Evolutionary conservation across 2,797 vertebrate species (phyloP).

Genomic region (Acrossocheilus fasciatus): DNA sequence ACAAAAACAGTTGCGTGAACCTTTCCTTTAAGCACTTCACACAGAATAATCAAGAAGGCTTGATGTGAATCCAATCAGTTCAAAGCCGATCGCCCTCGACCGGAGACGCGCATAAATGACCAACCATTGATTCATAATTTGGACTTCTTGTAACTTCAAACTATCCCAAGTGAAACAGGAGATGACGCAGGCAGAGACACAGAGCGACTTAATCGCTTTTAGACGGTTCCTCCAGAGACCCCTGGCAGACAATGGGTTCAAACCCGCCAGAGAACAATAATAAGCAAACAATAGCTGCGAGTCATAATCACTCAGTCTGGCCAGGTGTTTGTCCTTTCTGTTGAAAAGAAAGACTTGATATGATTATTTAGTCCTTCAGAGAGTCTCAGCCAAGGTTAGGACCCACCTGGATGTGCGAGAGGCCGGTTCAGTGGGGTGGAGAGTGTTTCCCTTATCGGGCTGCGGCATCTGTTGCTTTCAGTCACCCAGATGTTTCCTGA

Average conservation of each 20-base stretch:
- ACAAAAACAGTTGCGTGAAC: neutral
- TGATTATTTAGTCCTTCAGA: conserved; percentile 79
- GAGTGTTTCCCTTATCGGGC: conserved; percentile 77
- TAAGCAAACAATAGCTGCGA: conserved; percentile 75
- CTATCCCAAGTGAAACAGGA: conserved; percentile 75
- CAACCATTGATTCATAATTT: conserved; percentile 69
- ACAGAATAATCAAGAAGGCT: neutral
- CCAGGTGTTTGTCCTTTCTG: conserved; percentile 74
- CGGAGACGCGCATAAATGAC: conserved; percentile 63
- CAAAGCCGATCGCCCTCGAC: conserved; percentile 47
- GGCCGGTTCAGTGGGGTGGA: conserved; percentile 65
- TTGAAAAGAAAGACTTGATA: conserved; percentile 67
- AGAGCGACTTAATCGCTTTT: conserved; percentile 74
- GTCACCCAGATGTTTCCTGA: conserved; percentile 87
- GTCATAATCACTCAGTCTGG: conserved; percentile 70
- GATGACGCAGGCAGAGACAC: conserved; percentile 78
- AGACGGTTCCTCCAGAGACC: conserved; percentile 75
- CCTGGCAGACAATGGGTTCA: conserved; percentile 82
- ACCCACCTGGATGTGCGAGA: conserved; percentile 78
- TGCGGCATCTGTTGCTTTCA: conserved; percentile 82
- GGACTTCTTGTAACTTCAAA: conserved; percentile 65
- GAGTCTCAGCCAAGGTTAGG: conserved; percentile 74
- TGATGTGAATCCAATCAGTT: conserved; percentile 49
- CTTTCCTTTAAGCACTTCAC: neutral
- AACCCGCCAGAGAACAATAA: conserved; percentile 69